A percentile compares a stretch with the other conserved stretches of the same genome.
Evolutionary conservation across 2,113 vertebrate species (phyloP).

Genomic region (Sinocyclocheilus grahami): DNA sequence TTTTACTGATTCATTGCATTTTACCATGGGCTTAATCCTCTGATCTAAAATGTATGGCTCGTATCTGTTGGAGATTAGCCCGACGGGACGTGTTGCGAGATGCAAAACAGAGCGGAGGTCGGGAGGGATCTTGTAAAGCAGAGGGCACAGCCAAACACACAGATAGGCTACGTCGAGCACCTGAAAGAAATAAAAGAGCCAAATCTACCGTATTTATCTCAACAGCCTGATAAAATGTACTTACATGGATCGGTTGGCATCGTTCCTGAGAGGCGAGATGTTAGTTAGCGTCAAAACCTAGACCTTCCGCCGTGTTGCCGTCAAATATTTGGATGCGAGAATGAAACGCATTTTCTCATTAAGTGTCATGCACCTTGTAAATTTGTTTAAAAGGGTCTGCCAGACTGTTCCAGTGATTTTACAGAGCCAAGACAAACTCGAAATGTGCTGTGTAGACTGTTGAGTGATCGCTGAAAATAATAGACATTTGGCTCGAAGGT

Average conservation of each 20-base stretch:
- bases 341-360: slow-evolving; percentile 46
- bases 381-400: slow-evolving; percentile 38
- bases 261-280: not conserved
- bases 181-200: not conserved
- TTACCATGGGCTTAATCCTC: slow-evolving; percentile 25
- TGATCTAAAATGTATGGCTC: slow-evolving; percentile 45
- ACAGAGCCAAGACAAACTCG: slow-evolving; percentile 43
- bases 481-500: slow-evolving; percentile 14
- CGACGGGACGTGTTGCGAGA: not conserved
- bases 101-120: slow-evolving; percentile 10
- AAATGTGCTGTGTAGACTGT: not conserved
- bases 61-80: slow-evolving; percentile 34
- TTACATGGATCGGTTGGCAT: slow-evolving; percentile 20
- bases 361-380: slow-evolving; percentile 42
- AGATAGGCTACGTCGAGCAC: not conserved
- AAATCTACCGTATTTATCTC: not conserved
- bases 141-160: not conserved
- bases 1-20: slow-evolving; percentile 44
- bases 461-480: slow-evolving; percentile 33
- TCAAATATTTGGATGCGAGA: slow-evolving; percentile 42
- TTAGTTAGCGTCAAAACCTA: slow-evolving; percentile 1
- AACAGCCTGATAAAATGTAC: slow-evolving; percentile 8
- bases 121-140: slow-evolving; percentile 22
- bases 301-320: not conserved
- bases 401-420: slow-evolving; percentile 21